phyloP scores from a whole-genome alignment of 2,797 vertebrate genomes.

The Hyperoplus lanceolatus region DNA sequence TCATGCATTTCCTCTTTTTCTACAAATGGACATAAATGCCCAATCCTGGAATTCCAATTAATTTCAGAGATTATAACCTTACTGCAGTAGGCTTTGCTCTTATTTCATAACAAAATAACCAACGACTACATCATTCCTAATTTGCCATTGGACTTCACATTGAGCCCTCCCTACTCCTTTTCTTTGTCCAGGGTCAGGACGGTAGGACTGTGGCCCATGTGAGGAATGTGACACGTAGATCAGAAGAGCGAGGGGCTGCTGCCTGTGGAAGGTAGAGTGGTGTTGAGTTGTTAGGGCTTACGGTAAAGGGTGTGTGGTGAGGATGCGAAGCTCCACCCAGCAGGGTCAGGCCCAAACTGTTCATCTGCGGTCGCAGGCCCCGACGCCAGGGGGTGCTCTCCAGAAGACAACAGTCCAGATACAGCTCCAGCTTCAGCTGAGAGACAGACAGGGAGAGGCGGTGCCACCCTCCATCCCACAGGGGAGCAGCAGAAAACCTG shows the following conservation, averaged over 20 bases:
- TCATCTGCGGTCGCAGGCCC: background rate
- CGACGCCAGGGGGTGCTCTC: constrained; percentile 47
- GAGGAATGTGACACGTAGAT: constrained; percentile 84
- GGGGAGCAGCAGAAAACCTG: constrained; percentile 42
- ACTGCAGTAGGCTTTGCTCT: background rate
- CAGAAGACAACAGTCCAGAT: constrained; percentile 40
- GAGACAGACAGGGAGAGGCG: constrained; percentile 37
- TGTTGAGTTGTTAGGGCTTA: constrained; percentile 55
- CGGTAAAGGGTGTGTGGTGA: constrained; percentile 69
- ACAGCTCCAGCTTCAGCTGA: constrained; percentile 28
- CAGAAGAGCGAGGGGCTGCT: constrained; percentile 67
- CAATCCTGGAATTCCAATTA: background rate
- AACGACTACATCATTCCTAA: background rate
- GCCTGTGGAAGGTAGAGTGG: constrained; percentile 23
- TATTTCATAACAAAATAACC: background rate
- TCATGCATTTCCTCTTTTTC: background rate
- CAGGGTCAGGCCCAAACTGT: constrained; percentile 22
- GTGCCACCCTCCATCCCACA: constrained; percentile 53
- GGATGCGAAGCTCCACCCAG: constrained; percentile 45
- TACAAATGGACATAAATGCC: background rate
- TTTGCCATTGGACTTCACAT: constrained; percentile 55
- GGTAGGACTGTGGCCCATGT: constrained; percentile 67
- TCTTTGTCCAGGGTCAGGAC: constrained; percentile 44
- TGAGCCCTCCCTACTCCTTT: constrained; percentile 22
- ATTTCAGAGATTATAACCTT: background rate